These are phyloP conservation scores for Seira ritae DNA, from an alignment of 2,888 invertebrate species.

Conservation along the genomic window DNA sequence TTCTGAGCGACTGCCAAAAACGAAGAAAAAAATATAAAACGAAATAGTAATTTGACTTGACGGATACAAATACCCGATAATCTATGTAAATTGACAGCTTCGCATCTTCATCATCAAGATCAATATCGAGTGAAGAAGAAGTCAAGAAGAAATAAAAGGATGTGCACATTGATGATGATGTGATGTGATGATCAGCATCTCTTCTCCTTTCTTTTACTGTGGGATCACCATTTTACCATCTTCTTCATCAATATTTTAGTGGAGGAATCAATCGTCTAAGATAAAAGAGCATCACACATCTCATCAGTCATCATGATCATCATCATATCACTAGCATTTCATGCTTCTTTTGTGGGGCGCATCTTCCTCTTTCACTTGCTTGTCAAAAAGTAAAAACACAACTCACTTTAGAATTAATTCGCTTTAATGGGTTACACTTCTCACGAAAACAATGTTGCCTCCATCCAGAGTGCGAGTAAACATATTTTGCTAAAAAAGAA, in stretches of 20 bases:
- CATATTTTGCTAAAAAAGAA: too few species aligned
- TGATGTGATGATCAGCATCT: slow-evolving; percentile 15
- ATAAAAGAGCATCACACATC: not conserved
- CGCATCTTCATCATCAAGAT: slow-evolving; percentile 45
- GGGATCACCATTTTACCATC: not conserved
- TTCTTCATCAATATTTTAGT: too few species aligned
- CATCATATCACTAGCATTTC: slow-evolving; percentile 27
- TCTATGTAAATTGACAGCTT: slow-evolving; percentile 62
- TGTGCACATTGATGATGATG: not conserved
- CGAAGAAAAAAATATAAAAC: slow-evolving; percentile 25
- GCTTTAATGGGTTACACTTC: slow-evolving; percentile 53
- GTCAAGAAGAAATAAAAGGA: not conserved
- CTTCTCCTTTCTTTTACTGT: slow-evolving; percentile 2
- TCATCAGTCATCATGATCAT: slow-evolving; percentile 14
- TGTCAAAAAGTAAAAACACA: slow-evolving; percentile 18
- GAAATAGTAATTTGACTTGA: slow-evolving; percentile 53
- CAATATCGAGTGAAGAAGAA: not conserved
- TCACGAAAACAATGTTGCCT: slow-evolving; percentile 50
- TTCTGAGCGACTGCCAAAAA: slow-evolving; percentile 54
- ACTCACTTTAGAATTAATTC: slow-evolving; percentile 39
- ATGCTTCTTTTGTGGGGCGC: slow-evolving; percentile 7
- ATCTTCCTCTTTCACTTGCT: not conserved
- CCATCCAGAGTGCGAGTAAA: slow-evolving; percentile 39
- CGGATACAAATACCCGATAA: slow-evolving; percentile 61
- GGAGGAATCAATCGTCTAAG: too few species aligned